Conservation (phyloP, 2,888 invertebrate species). For the Lamellibrachia satsuma region DNA sequence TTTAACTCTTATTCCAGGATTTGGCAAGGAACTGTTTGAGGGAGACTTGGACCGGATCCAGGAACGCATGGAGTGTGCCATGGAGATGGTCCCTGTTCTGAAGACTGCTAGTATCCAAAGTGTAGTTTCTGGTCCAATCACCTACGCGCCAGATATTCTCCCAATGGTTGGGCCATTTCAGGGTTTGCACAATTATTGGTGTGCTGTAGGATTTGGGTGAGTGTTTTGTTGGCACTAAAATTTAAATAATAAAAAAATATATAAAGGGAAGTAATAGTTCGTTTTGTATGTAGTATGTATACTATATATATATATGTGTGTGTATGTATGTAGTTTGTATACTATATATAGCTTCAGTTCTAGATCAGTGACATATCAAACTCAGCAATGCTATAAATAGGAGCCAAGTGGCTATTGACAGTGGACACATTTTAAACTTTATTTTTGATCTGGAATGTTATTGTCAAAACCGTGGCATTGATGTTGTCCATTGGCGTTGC, state of each 20-base stretch:
- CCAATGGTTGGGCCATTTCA: conserved; percentile 64
- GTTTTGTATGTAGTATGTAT: too few relatives aligned
- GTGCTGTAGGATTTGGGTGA: conserved; percentile 54
- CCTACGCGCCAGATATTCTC: conserved; percentile 65
- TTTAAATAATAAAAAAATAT: not conserved
- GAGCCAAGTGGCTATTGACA: too few relatives aligned
- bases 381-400: too few relatives aligned
- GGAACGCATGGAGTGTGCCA: conserved; percentile 58
- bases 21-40: conserved; percentile 64
- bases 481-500: too few relatives aligned
- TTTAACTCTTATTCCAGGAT: conserved; percentile 50
- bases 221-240: conserved; percentile 20
- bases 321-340: too few relatives aligned
- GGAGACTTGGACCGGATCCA: conserved; percentile 61
- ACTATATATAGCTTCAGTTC: too few relatives aligned
- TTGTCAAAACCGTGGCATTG: too few relatives aligned
- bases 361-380: too few relatives aligned
- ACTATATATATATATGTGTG: too few relatives aligned
- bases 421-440: too few relatives aligned
- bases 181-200: conserved; percentile 62
- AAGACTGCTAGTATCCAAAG: conserved; percentile 55
- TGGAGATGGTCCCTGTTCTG: conserved; percentile 61
- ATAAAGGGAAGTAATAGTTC: too few relatives aligned
- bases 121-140: conserved; percentile 64
- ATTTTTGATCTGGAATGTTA: too few relatives aligned